These are phyloP conservation scores for Psittacula derbiana DNA, from an alignment of 2,797 vertebrate species.

Conservation along the genomic window DNA sequence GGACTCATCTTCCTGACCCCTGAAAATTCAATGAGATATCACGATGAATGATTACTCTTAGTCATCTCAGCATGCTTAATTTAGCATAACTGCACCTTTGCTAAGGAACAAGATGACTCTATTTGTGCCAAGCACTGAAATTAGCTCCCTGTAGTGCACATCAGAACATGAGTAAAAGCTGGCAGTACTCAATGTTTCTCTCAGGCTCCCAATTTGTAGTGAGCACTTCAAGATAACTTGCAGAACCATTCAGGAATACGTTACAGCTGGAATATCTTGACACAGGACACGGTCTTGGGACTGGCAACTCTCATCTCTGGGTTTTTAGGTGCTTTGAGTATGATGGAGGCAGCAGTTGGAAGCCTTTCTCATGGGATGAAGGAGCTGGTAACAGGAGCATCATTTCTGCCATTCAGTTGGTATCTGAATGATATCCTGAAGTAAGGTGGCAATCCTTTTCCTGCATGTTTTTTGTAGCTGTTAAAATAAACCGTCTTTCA, in stretches of 20 bases:
- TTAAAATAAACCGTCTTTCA: conserved; percentile 6
- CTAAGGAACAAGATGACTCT: not conserved
- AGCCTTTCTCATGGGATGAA: not conserved
- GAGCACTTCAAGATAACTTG: not conserved
- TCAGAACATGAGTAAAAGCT: not conserved
- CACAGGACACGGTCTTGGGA: not conserved
- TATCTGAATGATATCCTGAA: not conserved
- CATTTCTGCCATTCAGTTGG: not conserved
- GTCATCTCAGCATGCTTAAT: not conserved
- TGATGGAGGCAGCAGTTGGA: not conserved
- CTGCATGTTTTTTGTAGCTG: not conserved
- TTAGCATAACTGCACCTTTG: not conserved
- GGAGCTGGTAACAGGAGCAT: not conserved
- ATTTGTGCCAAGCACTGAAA: not conserved
- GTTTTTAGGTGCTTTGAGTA: not conserved
- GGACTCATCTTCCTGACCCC: not conserved
- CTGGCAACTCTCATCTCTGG: not conserved
- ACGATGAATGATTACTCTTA: not conserved
- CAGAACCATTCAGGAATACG: not conserved
- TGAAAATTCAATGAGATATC: not conserved
- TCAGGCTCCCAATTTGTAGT: not conserved
- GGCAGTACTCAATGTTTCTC: not conserved
- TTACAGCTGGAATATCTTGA: not conserved
- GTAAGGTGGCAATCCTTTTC: not conserved
- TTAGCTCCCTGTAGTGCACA: not conserved